These are phyloP conservation scores for Sebastes cheni DNA, from an alignment of 2,797 vertebrate species.

Conservation along the genomic window DNA sequence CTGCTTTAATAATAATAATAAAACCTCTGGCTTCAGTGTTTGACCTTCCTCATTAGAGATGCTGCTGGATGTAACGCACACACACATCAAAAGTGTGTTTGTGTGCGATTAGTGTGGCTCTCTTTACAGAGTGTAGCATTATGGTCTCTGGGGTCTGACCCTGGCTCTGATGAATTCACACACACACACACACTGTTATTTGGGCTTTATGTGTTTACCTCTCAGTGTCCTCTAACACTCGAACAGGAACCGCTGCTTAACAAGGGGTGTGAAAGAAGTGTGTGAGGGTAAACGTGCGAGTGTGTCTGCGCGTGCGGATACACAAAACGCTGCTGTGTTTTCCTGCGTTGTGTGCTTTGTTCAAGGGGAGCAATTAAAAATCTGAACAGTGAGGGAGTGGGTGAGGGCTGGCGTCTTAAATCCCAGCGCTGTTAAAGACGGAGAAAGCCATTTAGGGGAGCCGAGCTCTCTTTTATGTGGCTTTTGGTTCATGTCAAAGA, in stretches of 20 bases:
- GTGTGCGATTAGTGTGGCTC: neutral
- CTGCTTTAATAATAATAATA: neutral
- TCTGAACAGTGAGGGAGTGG: conserved; percentile 20
- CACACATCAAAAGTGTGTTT: conserved; percentile 1
- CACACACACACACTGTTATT: neutral
- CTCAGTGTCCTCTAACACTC: neutral
- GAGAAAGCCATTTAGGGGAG: conserved; percentile 26
- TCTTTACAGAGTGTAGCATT: conserved; percentile 7
- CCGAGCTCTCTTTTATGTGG: conserved; percentile 38
- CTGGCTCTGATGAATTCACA: conserved; percentile 5
- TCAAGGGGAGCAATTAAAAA: conserved; percentile 54
- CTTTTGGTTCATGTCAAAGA: conserved; percentile 47
- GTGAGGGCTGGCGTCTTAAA: conserved; percentile 16
- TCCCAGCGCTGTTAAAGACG: conserved; percentile 37
- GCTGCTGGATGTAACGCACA: neutral
- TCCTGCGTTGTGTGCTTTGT: conserved; percentile 31
- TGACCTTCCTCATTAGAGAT: conserved; percentile 38
- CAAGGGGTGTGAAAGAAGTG: neutral
- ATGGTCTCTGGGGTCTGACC: conserved; percentile 15
- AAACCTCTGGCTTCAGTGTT: conserved; percentile 7
- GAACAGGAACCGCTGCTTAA: conserved; percentile 20
- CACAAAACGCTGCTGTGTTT: conserved; percentile 17
- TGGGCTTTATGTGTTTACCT: conserved; percentile 20
- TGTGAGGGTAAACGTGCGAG: neutral
- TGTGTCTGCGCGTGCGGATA: neutral